These are phyloP conservation scores for Thinocorus orbignyianus DNA, from an alignment of 2,113 vertebrate species.

Conservation along the genomic window DNA sequence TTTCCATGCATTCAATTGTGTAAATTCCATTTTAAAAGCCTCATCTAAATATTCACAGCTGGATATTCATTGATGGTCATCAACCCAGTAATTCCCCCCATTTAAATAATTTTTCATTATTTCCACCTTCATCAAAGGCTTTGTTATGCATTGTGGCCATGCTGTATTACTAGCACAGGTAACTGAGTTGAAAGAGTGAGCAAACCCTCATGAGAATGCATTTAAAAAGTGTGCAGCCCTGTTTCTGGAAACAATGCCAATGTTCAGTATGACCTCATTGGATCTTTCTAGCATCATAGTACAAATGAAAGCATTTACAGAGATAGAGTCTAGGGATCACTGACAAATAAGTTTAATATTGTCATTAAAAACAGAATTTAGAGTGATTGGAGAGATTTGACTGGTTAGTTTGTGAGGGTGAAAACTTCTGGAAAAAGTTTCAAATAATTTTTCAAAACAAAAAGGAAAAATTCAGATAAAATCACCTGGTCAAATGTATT, in stretches of 20 bases:
- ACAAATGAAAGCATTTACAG: not conserved
- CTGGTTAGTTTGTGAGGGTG: not conserved
- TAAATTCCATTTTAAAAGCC: not conserved
- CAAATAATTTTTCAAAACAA: not conserved
- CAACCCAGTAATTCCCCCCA: not conserved
- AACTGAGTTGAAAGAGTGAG: not conserved
- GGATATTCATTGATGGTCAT: not conserved
- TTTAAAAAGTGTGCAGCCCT: not conserved
- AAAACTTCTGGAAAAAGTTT: not conserved
- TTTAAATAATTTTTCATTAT: not conserved
- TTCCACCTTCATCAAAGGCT: not conserved
- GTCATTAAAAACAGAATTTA: not conserved
- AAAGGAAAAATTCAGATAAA: not conserved
- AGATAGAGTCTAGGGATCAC: not conserved
- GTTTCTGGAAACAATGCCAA: not conserved
- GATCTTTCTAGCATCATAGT: not conserved
- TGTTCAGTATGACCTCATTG: not conserved
- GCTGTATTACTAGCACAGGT: not conserved
- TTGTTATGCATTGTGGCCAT: not conserved
- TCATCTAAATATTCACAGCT: not conserved
- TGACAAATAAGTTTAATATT: not conserved
- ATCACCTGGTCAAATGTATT: not conserved
- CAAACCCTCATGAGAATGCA: not conserved
- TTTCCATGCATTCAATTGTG: not conserved
- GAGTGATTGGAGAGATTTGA: not conserved